Conservation (phyloP, 2,888 invertebrate genomes). For the Catocala nupta region DNA sequence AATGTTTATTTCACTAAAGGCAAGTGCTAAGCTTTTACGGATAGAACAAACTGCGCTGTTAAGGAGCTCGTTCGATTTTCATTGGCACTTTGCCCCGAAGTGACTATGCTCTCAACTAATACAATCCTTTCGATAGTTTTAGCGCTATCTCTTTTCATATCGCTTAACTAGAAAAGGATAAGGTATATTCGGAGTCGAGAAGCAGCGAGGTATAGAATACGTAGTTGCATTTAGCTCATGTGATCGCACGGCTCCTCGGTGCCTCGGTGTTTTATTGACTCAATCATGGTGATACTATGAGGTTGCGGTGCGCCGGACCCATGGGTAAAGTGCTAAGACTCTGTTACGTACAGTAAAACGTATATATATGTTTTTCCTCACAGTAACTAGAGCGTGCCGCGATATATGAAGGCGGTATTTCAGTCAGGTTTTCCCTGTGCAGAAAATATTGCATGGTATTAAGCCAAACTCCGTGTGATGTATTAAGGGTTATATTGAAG, state of each 20-base stretch:
- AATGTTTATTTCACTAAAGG: constrained; percentile 61
- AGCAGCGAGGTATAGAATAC: constrained; percentile 27
- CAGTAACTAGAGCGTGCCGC: constrained; percentile 42
- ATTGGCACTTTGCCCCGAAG: constrained; percentile 53
- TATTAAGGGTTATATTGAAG: not conserved
- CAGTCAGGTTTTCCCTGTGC: constrained; percentile 33
- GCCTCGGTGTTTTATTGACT: constrained; percentile 66
- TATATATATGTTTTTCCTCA: constrained; percentile 41
- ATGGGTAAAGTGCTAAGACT: constrained; percentile 52
- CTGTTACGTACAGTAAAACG: constrained; percentile 26
- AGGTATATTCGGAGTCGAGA: constrained; percentile 17
- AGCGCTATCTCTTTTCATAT: constrained; percentile 32
- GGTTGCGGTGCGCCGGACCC: constrained; percentile 47
- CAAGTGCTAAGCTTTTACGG: constrained; percentile 60
- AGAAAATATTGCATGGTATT: constrained; percentile 24
- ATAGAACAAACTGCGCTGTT: constrained; percentile 59
- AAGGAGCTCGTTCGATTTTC: constrained; percentile 58
- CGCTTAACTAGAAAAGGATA: constrained; percentile 24
- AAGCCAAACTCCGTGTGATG: not conserved
- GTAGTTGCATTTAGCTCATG: constrained; percentile 43
- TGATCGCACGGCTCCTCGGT: constrained; percentile 53
- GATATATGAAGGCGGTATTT: constrained; percentile 31
- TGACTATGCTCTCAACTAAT: constrained; percentile 38
- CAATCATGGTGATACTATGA: constrained; percentile 63
- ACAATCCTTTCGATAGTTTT: constrained; percentile 35